Evolutionary conservation across 2,888 invertebrate genomes (phyloP), one percentile per base, ranked within the genome.

Genomic region (Pyrochroa serraticornis): DNA sequence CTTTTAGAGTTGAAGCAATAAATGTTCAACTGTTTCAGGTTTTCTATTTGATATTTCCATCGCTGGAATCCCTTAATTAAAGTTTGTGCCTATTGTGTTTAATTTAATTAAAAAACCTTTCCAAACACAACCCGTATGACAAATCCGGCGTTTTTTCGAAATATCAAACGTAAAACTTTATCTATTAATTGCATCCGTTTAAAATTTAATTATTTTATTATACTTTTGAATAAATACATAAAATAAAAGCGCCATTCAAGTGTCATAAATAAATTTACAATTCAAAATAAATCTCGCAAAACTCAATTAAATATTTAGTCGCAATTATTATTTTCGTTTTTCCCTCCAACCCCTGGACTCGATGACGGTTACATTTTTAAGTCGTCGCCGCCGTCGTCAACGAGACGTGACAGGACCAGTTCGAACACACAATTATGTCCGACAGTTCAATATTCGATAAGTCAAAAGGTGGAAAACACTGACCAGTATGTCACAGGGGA

Each of bases 401-500:
- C 2, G 36, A 35, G 10, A 35, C 36, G n/a, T 35, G 36, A 9
- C 36, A 35, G 10, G 36, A 9, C 10, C 10, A 2, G 6, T 10
- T 35, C 36, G 36, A 10, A 35, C n/a, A 12, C 45, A 45, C 37
- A 9, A 14, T 14, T 36, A 9, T 36, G 33, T 47, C 41, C 46
- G 46, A 41, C 47, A 61, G 37, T 63, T 63, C 49, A 55, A 59
- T 65, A 60, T 63, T 63, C 64, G 50, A 56, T 56, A 56, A 56
- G 45, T 50, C 30, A 49, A 48, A 50, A 38, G 63, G 62, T 60
- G 46, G 60, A 58, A 61, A 64, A 56, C 65, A 64, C 58, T 69
- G 70, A 70, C 70, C 70, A 63, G 51, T 52, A 47, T 65, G 70
- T 70, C 72, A 70, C 73, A 50, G 62, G 74, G 73, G 74, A 74